Conservation (phyloP, 2,888 invertebrate species). For the Drosophila tanythrix region DNA sequence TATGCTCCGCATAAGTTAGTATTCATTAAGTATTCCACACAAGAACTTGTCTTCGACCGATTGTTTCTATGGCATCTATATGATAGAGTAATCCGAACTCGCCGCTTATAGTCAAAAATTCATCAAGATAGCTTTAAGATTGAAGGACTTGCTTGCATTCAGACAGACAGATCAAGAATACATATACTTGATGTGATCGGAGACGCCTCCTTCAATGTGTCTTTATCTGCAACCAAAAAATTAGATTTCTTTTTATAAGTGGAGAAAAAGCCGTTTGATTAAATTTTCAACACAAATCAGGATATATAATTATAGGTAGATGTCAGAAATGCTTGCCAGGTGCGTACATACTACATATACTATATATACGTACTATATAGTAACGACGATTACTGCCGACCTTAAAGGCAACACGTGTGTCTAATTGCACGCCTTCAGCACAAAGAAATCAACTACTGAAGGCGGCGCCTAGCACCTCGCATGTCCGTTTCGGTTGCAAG, state of each 20-base stretch:
- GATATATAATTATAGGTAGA: background rate
- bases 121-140: too few species aligned
- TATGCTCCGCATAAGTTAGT: too few species aligned
- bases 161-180: background rate
- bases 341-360: background rate
- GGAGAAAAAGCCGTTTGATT: background rate
- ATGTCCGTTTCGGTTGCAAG: constrained; percentile 1
- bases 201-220: background rate
- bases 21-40: background rate
- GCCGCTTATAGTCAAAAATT: too few species aligned
- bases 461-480: constrained; percentile 34
- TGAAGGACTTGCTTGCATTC: background rate
- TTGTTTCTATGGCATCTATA: too few species aligned
- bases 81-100: too few species aligned
- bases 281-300: background rate
- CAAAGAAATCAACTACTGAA: background rate
- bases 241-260: too few species aligned
- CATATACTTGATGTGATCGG: background rate
- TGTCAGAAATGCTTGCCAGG: background rate
- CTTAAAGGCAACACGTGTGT: constrained; percentile 7
- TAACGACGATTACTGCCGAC: background rate
- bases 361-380: background rate
- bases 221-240: too few species aligned
- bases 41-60: too few species aligned
- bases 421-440: constrained; percentile 38